Evolutionary conservation across 2,888 invertebrate genomes (phyloP).

Genomic region (Tenthredo amoena): DNA sequence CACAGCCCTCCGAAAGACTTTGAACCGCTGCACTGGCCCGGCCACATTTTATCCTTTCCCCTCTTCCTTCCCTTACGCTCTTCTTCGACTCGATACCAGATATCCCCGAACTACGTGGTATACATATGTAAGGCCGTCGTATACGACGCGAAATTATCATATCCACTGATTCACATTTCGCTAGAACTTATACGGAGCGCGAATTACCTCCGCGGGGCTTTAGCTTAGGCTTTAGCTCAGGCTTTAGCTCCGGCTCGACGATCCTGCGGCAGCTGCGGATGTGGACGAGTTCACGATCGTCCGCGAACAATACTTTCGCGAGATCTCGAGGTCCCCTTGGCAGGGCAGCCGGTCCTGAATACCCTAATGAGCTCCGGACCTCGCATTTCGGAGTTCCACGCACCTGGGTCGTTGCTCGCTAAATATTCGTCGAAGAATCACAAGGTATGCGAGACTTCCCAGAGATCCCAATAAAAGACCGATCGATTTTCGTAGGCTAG

Average conservation of each 20-base stretch:
- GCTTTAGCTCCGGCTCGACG: not conserved
- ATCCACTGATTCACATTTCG: no score
- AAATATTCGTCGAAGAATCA: not conserved
- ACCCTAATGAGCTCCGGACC: slow-evolving; percentile 14
- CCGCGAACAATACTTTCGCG: not conserved
- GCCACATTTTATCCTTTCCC: slow-evolving; percentile 34
- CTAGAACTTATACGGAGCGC: not conserved
- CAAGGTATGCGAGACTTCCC: not conserved
- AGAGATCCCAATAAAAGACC: no score
- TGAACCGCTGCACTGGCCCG: slow-evolving; percentile 10
- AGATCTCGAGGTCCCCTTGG: not conserved
- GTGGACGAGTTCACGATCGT: not conserved
- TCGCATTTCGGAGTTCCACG: not conserved
- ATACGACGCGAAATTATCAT: not conserved
- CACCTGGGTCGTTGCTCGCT: slow-evolving; percentile 37
- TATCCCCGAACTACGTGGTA: not conserved
- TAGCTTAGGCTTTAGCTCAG: not conserved
- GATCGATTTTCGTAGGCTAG: not conserved
- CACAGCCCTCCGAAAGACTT: slow-evolving; percentile 46
- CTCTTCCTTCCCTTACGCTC: not conserved
- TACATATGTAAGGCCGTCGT: not conserved
- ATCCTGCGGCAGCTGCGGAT: not conserved
- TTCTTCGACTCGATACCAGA: not conserved
- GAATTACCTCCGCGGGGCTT: not conserved
- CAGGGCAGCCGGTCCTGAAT: slow-evolving; percentile 16